Evolutionary conservation across 2,797 vertebrate species (phyloP).

Genomic region (Crenichthys baileyi): DNA sequence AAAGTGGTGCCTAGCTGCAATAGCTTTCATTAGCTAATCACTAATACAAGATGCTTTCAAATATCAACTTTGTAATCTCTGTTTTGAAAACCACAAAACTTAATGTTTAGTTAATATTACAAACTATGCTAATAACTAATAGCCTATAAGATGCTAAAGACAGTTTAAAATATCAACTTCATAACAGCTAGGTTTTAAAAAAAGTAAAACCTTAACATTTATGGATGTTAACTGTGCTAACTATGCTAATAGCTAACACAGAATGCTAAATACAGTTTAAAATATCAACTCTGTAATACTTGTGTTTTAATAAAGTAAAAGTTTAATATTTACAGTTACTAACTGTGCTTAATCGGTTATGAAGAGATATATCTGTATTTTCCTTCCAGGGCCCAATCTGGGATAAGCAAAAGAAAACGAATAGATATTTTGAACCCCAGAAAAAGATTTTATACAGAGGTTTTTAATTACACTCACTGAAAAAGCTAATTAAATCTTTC

Average conservation of each 20-base stretch:
- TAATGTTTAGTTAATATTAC: not conserved
- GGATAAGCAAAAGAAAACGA: not conserved
- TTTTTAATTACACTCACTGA: not conserved
- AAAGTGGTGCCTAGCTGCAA: no score
- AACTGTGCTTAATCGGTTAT: not conserved
- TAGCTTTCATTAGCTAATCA: no score
- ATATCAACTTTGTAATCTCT: not conserved
- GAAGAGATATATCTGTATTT: not conserved
- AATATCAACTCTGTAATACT: not conserved
- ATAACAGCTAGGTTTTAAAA: not conserved
- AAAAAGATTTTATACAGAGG: not conserved
- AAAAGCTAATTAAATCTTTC: not conserved
- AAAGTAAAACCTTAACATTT: not conserved
- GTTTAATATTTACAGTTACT: not conserved
- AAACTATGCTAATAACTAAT: not conserved
- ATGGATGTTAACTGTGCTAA: not conserved
- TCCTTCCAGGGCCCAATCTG: not conserved
- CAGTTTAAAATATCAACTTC: not conserved
- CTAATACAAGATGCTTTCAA: not conserved
- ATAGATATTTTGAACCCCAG: not conserved
- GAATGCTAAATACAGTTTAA: not conserved
- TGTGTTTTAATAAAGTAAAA: not conserved
- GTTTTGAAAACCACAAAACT: not conserved
- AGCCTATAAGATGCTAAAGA: not conserved
- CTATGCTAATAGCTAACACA: not conserved